A percentile compares a stretch with the other conserved stretches of the same genome.
phyloP scores from a whole-genome alignment of 2,113 vertebrate genomes.

The Lamprotornis superbus region DNA sequence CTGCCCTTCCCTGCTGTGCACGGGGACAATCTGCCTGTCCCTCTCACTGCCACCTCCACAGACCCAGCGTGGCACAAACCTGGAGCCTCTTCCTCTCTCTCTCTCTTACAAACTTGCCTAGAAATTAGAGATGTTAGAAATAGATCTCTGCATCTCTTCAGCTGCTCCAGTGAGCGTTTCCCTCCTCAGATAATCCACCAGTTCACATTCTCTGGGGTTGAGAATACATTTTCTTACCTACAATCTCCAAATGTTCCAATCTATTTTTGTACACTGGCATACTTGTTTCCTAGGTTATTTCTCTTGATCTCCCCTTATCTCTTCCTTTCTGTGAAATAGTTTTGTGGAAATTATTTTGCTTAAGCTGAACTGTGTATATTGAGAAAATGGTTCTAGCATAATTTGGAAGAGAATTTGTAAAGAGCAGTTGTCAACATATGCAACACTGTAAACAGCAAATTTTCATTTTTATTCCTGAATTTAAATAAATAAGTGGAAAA shows the following conservation, averaged over 20 bases:
- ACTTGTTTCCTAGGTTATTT: slow-evolving; percentile 65
- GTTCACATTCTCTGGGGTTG: not conserved
- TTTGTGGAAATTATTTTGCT: slow-evolving; percentile 33
- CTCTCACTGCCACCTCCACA: not conserved
- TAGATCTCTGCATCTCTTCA: not conserved
- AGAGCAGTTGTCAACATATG: not conserved
- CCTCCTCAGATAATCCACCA: not conserved
- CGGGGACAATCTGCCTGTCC: not conserved
- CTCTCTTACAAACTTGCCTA: not conserved
- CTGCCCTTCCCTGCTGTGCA: not conserved
- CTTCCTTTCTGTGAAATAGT: slow-evolving; percentile 18
- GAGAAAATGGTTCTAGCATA: not conserved
- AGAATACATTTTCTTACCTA: slow-evolving; percentile 45
- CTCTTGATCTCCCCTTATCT: not conserved
- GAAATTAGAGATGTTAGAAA: slow-evolving; percentile 15
- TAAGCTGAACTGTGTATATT: not conserved
- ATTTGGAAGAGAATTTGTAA: not conserved
- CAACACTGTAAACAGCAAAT: not conserved
- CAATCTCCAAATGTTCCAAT: slow-evolving; percentile 33
- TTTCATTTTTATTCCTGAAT: slow-evolving; percentile 27
- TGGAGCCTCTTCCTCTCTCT: not conserved
- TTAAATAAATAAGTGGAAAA: not conserved
- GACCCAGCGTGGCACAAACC: not conserved
- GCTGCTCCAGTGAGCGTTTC: not conserved
- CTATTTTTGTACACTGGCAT: slow-evolving; percentile 52